These are phyloP conservation scores for Drosophila fuyamai DNA, from an alignment of 1,140 invertebrate species.

Conservation along the genomic window DNA sequence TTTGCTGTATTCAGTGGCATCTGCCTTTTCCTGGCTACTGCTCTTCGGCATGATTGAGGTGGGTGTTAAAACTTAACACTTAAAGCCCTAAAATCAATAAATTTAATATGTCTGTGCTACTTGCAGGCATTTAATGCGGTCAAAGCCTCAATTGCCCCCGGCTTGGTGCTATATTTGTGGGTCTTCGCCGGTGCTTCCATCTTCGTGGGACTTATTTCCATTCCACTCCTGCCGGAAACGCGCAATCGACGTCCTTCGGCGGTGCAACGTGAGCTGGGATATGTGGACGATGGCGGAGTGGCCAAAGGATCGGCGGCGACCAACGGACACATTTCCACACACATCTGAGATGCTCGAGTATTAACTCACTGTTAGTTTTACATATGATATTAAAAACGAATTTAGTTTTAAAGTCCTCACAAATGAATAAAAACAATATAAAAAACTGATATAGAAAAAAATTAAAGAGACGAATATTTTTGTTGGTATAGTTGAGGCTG, in stretches of 20 bases:
- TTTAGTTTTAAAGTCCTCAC: slow-evolving; percentile 10
- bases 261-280: slow-evolving; percentile 62
- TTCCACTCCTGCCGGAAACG: slow-evolving; percentile 65
- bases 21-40: slow-evolving; percentile 59
- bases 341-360: slow-evolving; percentile 40
- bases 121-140: slow-evolving; percentile 65
- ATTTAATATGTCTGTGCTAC: too few species aligned
- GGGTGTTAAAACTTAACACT: neutral
- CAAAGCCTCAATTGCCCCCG: slow-evolving; percentile 44
- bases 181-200: slow-evolving; percentile 67
- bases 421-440: slow-evolving; percentile 3
- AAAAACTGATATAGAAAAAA: neutral
- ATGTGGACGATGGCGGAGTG: slow-evolving; percentile 49
- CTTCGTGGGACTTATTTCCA: slow-evolving; percentile 58
- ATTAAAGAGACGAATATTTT: neutral
- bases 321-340: slow-evolving; percentile 60
- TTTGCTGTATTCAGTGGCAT: slow-evolving; percentile 63
- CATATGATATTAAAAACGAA: slow-evolving; percentile 19
- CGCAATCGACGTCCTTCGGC: slow-evolving; percentile 59
- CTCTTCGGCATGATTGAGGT: slow-evolving; percentile 77
- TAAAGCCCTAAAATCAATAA: too few species aligned
- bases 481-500: too few species aligned
- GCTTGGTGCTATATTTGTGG: slow-evolving; percentile 60
- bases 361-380: slow-evolving; percentile 2
- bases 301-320: slow-evolving; percentile 42